These are phyloP conservation scores for Microctenopoma steveboyesi DNA, from an alignment of 2,797 vertebrate species.

Conservation along the genomic window DNA sequence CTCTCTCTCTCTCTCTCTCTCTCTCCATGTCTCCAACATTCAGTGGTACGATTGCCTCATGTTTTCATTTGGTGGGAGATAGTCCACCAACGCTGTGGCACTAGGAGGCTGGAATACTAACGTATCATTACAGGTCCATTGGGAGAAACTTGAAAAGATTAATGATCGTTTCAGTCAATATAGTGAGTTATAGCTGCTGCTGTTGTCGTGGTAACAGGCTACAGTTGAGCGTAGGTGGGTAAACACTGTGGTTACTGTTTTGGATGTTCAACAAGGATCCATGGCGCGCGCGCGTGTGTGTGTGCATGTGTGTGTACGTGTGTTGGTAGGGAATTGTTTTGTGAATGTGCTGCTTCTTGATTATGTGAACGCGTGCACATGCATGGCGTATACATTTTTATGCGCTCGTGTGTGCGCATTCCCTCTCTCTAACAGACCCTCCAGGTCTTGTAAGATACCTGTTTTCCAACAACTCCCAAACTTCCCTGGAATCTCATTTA, in stretches of 20 bases:
- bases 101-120: slow-evolving; percentile 66
- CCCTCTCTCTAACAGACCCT: slow-evolving; percentile 17
- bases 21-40: slow-evolving; percentile 35
- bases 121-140: slow-evolving; percentile 71
- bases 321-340: slow-evolving; percentile 10
- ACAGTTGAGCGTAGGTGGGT: slow-evolving; percentile 72
- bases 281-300: slow-evolving; percentile 28
- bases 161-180: slow-evolving; percentile 72
- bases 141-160: slow-evolving; percentile 73
- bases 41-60: slow-evolving; percentile 48
- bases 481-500: slow-evolving; percentile 21
- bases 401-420: slow-evolving; percentile 18
- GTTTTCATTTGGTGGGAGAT: slow-evolving; percentile 72
- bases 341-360: slow-evolving; percentile 10
- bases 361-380: neutral
- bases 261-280: slow-evolving; percentile 58
- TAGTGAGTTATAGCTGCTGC: slow-evolving; percentile 65
- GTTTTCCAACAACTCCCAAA: slow-evolving; percentile 44
- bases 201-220: slow-evolving; percentile 71
- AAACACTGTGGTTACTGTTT: slow-evolving; percentile 75
- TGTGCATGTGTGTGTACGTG: slow-evolving; percentile 14
- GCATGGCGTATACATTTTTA: neutral
- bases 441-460: slow-evolving; percentile 35
- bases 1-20: neutral
- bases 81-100: slow-evolving; percentile 55